A percentile compares a stretch with the other conserved stretches of the same genome.
Conservation (phyloP, 2,113 vertebrate genomes). For the Gulo gulo region DNA sequence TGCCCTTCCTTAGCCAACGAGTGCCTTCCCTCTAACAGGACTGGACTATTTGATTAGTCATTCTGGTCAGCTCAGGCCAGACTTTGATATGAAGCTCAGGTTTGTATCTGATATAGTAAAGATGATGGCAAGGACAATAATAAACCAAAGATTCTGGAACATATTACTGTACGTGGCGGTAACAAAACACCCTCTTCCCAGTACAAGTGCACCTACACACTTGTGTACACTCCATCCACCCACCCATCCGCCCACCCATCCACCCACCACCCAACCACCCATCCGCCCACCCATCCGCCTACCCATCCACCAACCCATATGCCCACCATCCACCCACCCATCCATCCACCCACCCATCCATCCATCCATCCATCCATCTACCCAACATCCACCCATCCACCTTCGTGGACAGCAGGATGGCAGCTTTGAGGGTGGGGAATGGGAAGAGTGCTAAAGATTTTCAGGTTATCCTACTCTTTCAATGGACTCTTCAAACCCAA, state of each 20-base stretch:
- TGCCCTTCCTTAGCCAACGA: not conserved
- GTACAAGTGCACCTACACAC: not conserved
- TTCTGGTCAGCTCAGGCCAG: not conserved
- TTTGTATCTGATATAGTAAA: not conserved
- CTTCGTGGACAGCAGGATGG: not conserved
- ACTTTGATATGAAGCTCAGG: not conserved
- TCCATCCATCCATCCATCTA: too few relatives aligned
- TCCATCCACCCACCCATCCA: too few relatives aligned
- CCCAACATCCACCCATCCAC: not conserved
- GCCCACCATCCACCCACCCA: too few relatives aligned
- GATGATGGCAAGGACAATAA: not conserved
- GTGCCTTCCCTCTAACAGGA: not conserved
- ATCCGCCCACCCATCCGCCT: rapidly evolving
- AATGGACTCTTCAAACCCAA: not conserved
- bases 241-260: not conserved
- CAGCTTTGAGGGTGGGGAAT: not conserved
- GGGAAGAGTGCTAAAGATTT: not conserved
- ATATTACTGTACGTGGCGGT: not conserved
- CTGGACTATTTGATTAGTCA: not conserved
- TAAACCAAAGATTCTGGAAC: not conserved
- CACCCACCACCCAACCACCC: rapidly evolving
- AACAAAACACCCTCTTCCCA: not conserved
- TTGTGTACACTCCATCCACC: not conserved
- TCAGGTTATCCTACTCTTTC: not conserved
- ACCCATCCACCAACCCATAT: rapidly evolving